A percentile compares a stretch with the other conserved stretches of the same genome.
These are phyloP conservation scores for Acrobasis consociella DNA, from an alignment of 2,888 invertebrate genomes.

Conservation along the genomic window DNA sequence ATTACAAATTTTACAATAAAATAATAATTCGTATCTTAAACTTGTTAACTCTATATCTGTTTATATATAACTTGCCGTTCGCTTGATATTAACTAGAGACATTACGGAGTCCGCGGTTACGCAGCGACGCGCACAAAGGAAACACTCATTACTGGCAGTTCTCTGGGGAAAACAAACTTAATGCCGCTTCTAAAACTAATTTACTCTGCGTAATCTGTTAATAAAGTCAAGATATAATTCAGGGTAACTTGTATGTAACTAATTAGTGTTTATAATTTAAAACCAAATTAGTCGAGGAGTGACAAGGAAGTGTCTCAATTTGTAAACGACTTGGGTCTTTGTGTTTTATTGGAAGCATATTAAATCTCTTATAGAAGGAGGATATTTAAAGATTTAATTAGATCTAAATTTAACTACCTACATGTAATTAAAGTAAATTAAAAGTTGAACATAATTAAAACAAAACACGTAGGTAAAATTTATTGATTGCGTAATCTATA, in stretches of 20 bases:
- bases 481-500: too few relatives aligned
- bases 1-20: not conserved
- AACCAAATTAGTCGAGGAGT: not conserved
- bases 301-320: not conserved
- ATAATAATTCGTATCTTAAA: not conserved
- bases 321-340: not conserved
- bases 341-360: too few relatives aligned
- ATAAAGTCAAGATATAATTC: slow-evolving; percentile 21
- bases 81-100: slow-evolving; percentile 51
- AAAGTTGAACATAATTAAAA: too few relatives aligned
- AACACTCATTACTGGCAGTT: slow-evolving; percentile 51
- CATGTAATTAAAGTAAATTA: too few relatives aligned
- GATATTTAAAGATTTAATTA: too few relatives aligned
- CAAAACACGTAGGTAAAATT: too few relatives aligned
- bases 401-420: too few relatives aligned
- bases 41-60: slow-evolving; percentile 8
- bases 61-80: slow-evolving; percentile 23
- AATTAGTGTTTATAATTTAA: slow-evolving; percentile 17
- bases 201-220: slow-evolving; percentile 23
- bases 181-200: slow-evolving; percentile 34
- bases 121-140: slow-evolving; percentile 47
- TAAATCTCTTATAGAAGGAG: too few relatives aligned
- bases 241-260: slow-evolving; percentile 4
- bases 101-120: slow-evolving; percentile 43
- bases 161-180: slow-evolving; percentile 50